Conservation (phyloP, 2,797 vertebrate species). For the Sebastes flavidus region DNA sequence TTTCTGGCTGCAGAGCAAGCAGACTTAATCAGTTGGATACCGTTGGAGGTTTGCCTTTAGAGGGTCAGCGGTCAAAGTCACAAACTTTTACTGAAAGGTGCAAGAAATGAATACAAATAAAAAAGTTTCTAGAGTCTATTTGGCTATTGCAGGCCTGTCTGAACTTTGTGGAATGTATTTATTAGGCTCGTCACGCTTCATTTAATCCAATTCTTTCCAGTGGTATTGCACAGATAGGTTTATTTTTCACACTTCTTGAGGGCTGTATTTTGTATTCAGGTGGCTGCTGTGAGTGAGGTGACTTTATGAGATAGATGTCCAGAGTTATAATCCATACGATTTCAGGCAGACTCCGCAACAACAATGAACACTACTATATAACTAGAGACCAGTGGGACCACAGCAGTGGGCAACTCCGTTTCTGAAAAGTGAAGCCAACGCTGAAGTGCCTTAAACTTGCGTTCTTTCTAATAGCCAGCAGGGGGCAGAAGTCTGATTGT, state of each 20-base stretch:
- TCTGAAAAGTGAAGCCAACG: too few species aligned
- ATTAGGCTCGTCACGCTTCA: neutral
- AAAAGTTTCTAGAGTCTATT: neutral
- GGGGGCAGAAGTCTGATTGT: too few species aligned
- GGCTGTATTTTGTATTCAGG: neutral
- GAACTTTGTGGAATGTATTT: neutral
- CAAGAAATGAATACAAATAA: neutral
- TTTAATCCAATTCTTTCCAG: constrained; percentile 1
- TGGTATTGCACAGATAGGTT: neutral
- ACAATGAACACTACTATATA: neutral
- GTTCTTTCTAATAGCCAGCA: too few species aligned
- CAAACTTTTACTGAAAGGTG: neutral
- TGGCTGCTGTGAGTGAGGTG: neutral
- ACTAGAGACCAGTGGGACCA: too few species aligned
- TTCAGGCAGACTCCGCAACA: neutral
- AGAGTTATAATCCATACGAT: neutral
- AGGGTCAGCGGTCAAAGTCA: constrained; percentile 45
- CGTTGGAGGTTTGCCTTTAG: constrained; percentile 38
- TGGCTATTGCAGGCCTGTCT: neutral
- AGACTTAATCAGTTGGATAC: constrained; percentile 32
- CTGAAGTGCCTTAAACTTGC: too few species aligned
- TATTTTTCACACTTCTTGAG: neutral
- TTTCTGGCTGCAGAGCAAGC: constrained; percentile 42
- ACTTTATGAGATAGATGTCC: neutral
- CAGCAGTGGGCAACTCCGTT: too few species aligned